These are phyloP conservation scores for Riptortus pedestris DNA, from an alignment of 1,140 invertebrate species.

Conservation along the genomic window DNA sequence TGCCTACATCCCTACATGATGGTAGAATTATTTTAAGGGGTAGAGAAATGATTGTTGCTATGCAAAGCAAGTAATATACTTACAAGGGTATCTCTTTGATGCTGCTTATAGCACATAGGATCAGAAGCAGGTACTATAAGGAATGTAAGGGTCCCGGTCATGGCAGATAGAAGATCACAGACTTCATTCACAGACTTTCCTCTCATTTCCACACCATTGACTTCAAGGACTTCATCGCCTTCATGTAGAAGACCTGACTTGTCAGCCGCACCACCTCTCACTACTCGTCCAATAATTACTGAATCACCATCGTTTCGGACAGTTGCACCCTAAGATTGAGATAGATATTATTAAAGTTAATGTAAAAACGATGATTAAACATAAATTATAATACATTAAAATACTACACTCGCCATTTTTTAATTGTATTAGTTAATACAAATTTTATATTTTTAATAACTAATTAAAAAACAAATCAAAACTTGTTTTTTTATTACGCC, in stretches of 20 bases:
- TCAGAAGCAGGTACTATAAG: constrained; percentile 59
- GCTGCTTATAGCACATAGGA: constrained; percentile 30
- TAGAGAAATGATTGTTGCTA: too few species aligned
- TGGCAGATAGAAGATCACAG: constrained; percentile 85
- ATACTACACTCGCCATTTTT: not conserved
- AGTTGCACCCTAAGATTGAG: constrained; percentile 63
- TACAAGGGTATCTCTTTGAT: constrained; percentile 43
- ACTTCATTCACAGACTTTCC: constrained; percentile 96
- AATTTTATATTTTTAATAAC: not conserved
- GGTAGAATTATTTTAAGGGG: too few species aligned
- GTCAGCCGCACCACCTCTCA: constrained; percentile 88
- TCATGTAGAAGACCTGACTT: constrained; percentile 89
- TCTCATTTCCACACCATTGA: constrained; percentile 89
- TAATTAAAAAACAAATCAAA: not conserved
- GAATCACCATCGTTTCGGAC: constrained; percentile 87
- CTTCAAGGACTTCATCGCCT: constrained; percentile 93
- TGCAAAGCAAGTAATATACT: too few species aligned
- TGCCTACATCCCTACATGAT: too few species aligned
- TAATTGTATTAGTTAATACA: not conserved
- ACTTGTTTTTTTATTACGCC: not conserved
- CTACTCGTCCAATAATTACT: constrained; percentile 89
- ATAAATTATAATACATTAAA: not conserved
- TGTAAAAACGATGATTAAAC: not conserved
- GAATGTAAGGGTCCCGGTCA: constrained; percentile 88
- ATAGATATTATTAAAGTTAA: not conserved